These are phyloP conservation scores for Acromyrmex heyeri DNA, from an alignment of 1,140 invertebrate species.

Conservation along the genomic window DNA sequence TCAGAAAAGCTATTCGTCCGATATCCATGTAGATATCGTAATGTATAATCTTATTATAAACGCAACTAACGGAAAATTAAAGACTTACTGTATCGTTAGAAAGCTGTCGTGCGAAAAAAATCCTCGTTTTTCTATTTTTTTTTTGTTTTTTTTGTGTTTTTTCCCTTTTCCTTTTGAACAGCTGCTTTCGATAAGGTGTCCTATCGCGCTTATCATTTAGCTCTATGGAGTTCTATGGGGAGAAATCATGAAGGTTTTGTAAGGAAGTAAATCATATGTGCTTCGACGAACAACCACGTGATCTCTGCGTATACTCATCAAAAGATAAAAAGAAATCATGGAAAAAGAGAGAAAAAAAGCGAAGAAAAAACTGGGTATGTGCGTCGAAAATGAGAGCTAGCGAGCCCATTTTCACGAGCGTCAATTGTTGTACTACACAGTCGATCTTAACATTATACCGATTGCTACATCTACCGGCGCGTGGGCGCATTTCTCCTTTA, in stretches of 20 bases:
- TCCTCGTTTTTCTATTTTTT: slow-evolving; percentile 69
- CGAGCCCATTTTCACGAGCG: slow-evolving; percentile 14
- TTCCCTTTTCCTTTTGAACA: slow-evolving; percentile 62
- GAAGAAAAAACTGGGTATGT: slow-evolving; percentile 16
- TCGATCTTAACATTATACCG: slow-evolving; percentile 54
- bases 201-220: slow-evolving; percentile 45
- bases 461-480: slow-evolving; percentile 25
- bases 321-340: slow-evolving; percentile 27
- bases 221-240: slow-evolving; percentile 8
- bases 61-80: slow-evolving; percentile 68
- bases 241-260: not conserved
- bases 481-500: not conserved
- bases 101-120: slow-evolving; percentile 71
- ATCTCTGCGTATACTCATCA: not conserved
- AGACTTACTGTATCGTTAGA: slow-evolving; percentile 69
- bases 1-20: slow-evolving; percentile 57
- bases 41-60: slow-evolving; percentile 66
- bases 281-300: slow-evolving; percentile 1
- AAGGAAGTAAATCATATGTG: slow-evolving; percentile 12
- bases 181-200: slow-evolving; percentile 27
- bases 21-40: slow-evolving; percentile 66
- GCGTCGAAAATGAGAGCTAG: slow-evolving; percentile 15
- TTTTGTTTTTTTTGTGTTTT: slow-evolving; percentile 55
- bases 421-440: slow-evolving; percentile 60
- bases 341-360: slow-evolving; percentile 33